Evolutionary conservation across 2,113 vertebrate species (phyloP).

Genomic region (Megaleporinus macrocephalus): DNA sequence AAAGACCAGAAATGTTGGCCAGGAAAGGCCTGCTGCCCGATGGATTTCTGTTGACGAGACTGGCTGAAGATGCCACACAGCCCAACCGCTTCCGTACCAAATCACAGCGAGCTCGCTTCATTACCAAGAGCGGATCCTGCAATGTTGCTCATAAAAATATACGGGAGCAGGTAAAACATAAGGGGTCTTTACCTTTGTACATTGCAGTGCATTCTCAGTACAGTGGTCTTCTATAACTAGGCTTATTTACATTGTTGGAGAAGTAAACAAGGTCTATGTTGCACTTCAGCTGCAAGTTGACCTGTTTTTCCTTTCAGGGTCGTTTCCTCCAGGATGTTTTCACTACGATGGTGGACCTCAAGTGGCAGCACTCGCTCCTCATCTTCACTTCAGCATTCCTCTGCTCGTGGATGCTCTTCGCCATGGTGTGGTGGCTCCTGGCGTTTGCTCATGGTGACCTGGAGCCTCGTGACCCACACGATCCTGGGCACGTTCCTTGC

Average conservation of each 20-base stretch:
- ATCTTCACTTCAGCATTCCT: slow-evolving; percentile 86
- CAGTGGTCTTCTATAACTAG: background rate
- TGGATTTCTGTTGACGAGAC: slow-evolving; percentile 80
- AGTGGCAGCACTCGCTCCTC: slow-evolving; percentile 83
- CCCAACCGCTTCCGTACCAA: slow-evolving; percentile 66
- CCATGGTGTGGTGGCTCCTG: slow-evolving; percentile 85
- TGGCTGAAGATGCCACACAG: slow-evolving; percentile 77
- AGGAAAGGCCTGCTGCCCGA: slow-evolving; percentile 81
- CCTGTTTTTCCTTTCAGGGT: slow-evolving; percentile 65
- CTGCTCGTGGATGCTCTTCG: slow-evolving; percentile 87
- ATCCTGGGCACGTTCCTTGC: slow-evolving; percentile 72
- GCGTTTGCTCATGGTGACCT: slow-evolving; percentile 85
- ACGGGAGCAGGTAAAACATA: slow-evolving; percentile 75
- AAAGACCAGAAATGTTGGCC: slow-evolving; percentile 74
- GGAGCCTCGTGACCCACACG: slow-evolving; percentile 64
- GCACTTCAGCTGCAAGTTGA: too few species aligned
- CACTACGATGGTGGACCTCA: slow-evolving; percentile 87
- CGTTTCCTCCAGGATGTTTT: slow-evolving; percentile 85
- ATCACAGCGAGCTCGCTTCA: slow-evolving; percentile 77
- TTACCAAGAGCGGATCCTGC: slow-evolving; percentile 82
- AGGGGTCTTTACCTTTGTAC: background rate
- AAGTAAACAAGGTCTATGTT: background rate
- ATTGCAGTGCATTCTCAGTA: background rate
- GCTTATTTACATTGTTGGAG: background rate
- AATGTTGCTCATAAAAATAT: slow-evolving; percentile 89